Conservation (phyloP, 2,113 vertebrate species). For the Equus przewalskii region DNA sequence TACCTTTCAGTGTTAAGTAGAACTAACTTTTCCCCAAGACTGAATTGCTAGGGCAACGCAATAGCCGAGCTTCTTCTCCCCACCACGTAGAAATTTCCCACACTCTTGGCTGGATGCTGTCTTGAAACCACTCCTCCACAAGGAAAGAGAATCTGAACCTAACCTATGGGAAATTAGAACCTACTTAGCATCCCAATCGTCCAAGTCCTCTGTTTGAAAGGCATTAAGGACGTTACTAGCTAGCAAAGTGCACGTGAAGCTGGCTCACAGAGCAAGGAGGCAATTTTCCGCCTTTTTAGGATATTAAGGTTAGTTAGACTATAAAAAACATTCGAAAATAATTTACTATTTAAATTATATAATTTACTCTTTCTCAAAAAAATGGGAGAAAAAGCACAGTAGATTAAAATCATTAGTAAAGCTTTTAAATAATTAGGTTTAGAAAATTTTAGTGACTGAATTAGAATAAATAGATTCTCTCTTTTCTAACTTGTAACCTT, state of each 20-base stretch:
- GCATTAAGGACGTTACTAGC: neutral
- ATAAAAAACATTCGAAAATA: slow-evolving; percentile 58
- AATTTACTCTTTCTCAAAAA: slow-evolving; percentile 18
- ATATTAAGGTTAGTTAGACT: slow-evolving; percentile 22
- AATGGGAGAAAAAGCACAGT: slow-evolving; percentile 33
- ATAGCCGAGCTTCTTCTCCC: neutral
- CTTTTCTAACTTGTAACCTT: slow-evolving; percentile 3
- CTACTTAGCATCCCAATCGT: neutral
- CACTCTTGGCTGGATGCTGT: neutral
- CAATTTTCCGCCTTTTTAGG: neutral
- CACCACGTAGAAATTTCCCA: neutral
- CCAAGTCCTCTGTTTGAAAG: slow-evolving; percentile 5
- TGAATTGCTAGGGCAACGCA: neutral
- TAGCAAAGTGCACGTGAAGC: neutral
- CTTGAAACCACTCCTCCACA: neutral
- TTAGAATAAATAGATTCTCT: neutral
- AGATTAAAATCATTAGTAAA: slow-evolving; percentile 51
- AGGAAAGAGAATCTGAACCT: neutral
- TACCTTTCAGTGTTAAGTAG: neutral
- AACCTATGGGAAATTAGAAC: slow-evolving; percentile 6
- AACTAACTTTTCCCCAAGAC: neutral
- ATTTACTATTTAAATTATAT: slow-evolving; percentile 50
- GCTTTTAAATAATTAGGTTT: slow-evolving; percentile 67
- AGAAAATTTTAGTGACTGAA: slow-evolving; percentile 50
- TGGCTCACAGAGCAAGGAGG: neutral